Conservation (phyloP, 2,888 invertebrate genomes). For the Chaitophorus viminalis region DNA sequence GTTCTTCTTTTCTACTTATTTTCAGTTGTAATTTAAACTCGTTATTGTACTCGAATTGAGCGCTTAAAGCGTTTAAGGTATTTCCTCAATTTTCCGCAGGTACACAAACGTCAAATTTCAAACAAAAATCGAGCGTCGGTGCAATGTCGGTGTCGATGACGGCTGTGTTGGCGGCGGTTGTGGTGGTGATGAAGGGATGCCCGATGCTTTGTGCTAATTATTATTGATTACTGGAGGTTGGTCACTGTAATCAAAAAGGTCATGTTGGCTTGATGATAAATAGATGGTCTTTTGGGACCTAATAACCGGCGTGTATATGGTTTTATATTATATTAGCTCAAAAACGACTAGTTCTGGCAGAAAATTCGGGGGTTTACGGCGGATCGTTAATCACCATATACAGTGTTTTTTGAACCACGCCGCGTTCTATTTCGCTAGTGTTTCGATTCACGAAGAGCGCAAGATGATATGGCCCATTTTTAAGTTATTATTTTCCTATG, state of each 20-base stretch:
- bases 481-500: no score
- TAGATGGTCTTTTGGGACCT: slow-evolving; percentile 43
- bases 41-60: slow-evolving; percentile 4
- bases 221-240: slow-evolving; percentile 46
- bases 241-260: slow-evolving; percentile 55
- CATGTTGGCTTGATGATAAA: slow-evolving; percentile 43
- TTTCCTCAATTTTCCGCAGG: not conserved
- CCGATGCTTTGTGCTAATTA: slow-evolving; percentile 25
- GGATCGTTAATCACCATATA: slow-evolving; percentile 22
- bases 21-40: not conserved
- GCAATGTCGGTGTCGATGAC: no score
- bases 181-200: not conserved
- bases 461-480: no score
- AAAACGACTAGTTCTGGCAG: slow-evolving; percentile 12
- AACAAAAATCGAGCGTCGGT: not conserved
- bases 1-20: not conserved
- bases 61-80: not conserved
- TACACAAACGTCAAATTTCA: not conserved
- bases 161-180: no score
- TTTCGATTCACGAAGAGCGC: not conserved
- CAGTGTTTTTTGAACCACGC: not conserved
- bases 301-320: slow-evolving; percentile 7
- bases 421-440: not conserved
- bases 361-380: not conserved
- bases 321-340: slow-evolving; percentile 27